Evolutionary conservation across 2,797 vertebrate genomes (phyloP).

Genomic region (Centropyge bicolor): DNA sequence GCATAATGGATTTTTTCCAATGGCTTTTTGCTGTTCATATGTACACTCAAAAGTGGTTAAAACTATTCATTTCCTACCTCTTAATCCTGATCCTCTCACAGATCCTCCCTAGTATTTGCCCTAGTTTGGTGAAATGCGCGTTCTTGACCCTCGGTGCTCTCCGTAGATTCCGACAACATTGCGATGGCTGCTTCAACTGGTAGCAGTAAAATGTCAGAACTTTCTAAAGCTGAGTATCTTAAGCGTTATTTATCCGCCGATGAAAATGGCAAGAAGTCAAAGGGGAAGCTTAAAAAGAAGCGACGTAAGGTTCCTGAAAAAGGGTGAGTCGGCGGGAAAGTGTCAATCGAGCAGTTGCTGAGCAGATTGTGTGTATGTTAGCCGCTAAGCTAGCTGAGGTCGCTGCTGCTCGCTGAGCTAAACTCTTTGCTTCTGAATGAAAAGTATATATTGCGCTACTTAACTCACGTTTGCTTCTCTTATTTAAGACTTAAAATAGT

Average conservation of each 20-base stretch:
- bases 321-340: conserved; percentile 70
- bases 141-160: conserved; percentile 47
- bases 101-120: neutral
- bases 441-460: neutral
- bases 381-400: conserved; percentile 42
- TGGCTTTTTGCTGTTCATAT: too few relatives aligned
- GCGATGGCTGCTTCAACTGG: conserved; percentile 80
- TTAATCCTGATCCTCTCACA: too few relatives aligned
- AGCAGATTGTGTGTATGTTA: conserved; percentile 1
- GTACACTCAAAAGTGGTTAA: too few relatives aligned
- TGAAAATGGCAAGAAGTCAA: conserved; percentile 74
- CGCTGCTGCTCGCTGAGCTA: neutral
- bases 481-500: conserved; percentile 91
- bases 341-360: neutral
- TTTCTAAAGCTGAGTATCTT: conserved; percentile 86
- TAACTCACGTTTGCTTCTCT: neutral
- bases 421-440: neutral
- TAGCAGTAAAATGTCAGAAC: conserved; percentile 56
- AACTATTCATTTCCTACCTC: too few relatives aligned
- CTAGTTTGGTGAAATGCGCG: neutral
- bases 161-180: conserved; percentile 70
- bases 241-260: conserved; percentile 85
- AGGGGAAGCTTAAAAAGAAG: conserved; percentile 84
- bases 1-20: too few relatives aligned
- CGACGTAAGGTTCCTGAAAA: conserved; percentile 68